Evolutionary conservation across 2,888 invertebrate species (phyloP), one percentile per base, ranked within the genome.

Genomic region (Scaptomyza caliginosa): DNA sequence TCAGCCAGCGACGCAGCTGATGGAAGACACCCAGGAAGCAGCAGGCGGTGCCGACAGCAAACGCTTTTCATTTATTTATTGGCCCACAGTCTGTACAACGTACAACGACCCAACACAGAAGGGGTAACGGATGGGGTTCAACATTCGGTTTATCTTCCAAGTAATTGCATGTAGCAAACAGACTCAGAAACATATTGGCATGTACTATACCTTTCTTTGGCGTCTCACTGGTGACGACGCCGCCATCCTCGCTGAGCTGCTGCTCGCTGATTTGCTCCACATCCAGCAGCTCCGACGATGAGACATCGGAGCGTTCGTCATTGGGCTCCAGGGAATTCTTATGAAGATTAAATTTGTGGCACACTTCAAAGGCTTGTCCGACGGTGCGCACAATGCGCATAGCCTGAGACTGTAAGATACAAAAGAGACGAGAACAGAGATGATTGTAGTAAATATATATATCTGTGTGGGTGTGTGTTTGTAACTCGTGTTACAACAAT

Each of bases 291-390:
- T 91, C 91, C 59, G 91, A 90, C 62, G 91, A 90, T 66, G 91
- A 89, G 68, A 90, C 88, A 79, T 91, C 91, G 54, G 91, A 91
- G 69, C 91, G 87, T 79, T 92, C 91, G 68, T 91, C 91, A 80
- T 91, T 91, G 79, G 91, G 90, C 81, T 91, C 91, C 88, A 90
- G 82, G 90, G 91, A 91, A 90, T 91, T 91, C 89, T 91, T 91
- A 88, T 94, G 94, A 88, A 94, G 93, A 89, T 96, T 95, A 92
- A 97, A 94, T 93, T 98, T 98, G 94, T 99, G 99, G 93, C 99
- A 99, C 91, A 99, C 99, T 92, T 99, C 99, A 92, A 99, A 99
- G 32, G 99, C 99, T 92, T 99, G 99, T 43, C 99, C 99, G 78
- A 99, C 97, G 6, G 99, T 99, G 88, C 99, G 95, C 67, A 99